These are phyloP conservation scores for Ceratoteleas bidentatus DNA, from an alignment of 1,140 invertebrate genomes.

Conservation along the genomic window DNA sequence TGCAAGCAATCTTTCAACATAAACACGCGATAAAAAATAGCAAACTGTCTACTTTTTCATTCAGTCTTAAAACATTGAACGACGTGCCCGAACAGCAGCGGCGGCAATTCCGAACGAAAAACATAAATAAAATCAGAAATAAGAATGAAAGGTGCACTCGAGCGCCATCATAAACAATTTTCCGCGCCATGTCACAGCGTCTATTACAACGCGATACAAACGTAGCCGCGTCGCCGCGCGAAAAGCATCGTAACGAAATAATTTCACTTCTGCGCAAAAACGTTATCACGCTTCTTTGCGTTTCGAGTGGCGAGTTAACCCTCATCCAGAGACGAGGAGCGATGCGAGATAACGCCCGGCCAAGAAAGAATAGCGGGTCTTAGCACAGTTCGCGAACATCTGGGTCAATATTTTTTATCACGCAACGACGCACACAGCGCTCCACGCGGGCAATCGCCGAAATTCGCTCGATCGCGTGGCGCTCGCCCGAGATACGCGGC, in stretches of 20 bases:
- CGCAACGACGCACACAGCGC: conserved; percentile 22
- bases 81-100: no score
- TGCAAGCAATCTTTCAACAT: no score
- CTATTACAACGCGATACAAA: no score
- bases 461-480: conserved; percentile 28
- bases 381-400: conserved; percentile 21
- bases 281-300: conserved; percentile 27
- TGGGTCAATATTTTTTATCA: conserved; percentile 41
- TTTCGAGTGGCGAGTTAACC: conserved; percentile 27
- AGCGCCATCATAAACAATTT: no score
- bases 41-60: no score
- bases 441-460: conserved; percentile 2
- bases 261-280: conserved; percentile 31
- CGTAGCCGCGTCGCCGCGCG: no score
- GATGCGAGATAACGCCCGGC: conserved; percentile 16
- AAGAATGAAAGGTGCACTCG: no score
- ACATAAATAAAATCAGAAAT: no score
- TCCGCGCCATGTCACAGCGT: no score
- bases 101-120: no score
- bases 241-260: conserved; percentile 27
- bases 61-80: no score
- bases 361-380: conserved; percentile 31
- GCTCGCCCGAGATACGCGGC: neutral
- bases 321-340: conserved; percentile 17
- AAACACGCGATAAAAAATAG: no score